These are phyloP conservation scores for Anolis carolinensis DNA, from an alignment of 2,113 vertebrate species.

Conservation along the genomic window DNA sequence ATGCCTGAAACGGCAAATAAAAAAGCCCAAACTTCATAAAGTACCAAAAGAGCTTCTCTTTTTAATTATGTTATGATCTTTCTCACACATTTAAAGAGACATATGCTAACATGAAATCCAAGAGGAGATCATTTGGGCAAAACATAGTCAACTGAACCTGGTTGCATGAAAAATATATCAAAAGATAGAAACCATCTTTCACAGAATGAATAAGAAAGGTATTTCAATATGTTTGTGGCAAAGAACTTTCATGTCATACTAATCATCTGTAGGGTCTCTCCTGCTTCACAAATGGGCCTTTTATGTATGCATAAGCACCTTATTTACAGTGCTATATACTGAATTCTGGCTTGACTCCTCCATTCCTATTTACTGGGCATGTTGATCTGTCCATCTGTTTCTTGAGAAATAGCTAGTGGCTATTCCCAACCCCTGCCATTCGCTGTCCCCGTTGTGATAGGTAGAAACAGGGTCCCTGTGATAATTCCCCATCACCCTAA, in stretches of 20 bases:
- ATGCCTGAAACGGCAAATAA: slow-evolving; percentile 4
- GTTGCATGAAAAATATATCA: no score
- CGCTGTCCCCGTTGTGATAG: no score
- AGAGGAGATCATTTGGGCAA: not conserved
- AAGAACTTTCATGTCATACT: not conserved
- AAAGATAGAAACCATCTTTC: not conserved
- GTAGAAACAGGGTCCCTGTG: no score
- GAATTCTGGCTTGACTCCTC: no score
- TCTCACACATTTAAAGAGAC: not conserved
- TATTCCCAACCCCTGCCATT: no score
- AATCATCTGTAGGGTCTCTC: not conserved
- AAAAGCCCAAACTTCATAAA: slow-evolving; percentile 18
- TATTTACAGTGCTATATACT: no score
- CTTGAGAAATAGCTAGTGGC: no score
- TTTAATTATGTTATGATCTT: not conserved
- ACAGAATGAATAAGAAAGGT: not conserved
- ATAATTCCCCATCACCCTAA: no score
- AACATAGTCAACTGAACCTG: not conserved
- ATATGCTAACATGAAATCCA: not conserved
- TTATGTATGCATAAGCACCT: no score
- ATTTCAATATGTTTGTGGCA: not conserved
- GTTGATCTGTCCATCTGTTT: no score
- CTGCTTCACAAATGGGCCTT: not conserved
- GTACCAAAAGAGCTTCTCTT: not conserved
- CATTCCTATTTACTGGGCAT: no score